Evolutionary conservation across 2,888 invertebrate species (phyloP), one percentile per base, ranked within the genome.

Genomic region (Meta bourneti): DNA sequence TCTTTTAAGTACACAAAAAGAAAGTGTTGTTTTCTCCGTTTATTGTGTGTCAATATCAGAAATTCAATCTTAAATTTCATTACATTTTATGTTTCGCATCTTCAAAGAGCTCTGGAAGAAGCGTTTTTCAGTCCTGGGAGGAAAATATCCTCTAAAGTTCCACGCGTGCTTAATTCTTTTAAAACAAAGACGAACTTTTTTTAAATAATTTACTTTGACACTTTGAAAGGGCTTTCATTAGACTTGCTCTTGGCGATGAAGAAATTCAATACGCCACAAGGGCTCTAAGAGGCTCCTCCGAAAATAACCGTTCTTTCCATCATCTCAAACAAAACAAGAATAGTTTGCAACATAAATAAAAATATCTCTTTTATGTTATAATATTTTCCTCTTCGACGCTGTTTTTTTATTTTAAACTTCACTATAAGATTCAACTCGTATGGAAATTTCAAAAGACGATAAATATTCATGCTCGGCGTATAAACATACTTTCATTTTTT

Each of bases 151-250:
- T 61, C 61, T 61, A 61, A 16, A 16, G 61, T 61, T 61, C 16
- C 9, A 34, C 1, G 34, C 34, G 34, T 16, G 61, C 61, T 61
- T 61, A 61, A 61, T 61, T 52, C 51, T 52, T 52, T n/a, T 8
- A 7, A n/a, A 77, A 49, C 48, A 51, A 77, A 77, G 8, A 19
- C 77, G 9, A 51, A 13, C 48, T n/a, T 77, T 77, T 77, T 77
- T n/a, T 49, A 49, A 77, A 77, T 51, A 77, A 77, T 77, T 77
- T 7, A 8, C n/a, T 8, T 8, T 77, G 77, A 51, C 77, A 51
- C 77, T 77, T 77, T 77, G 13, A 77, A 51, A 77, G n/a, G 49
- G 49, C n/a, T 77, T 77, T 74, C 48, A 74, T 19, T n/a, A 20
- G 61, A 16, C 51, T 49, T 51, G 51, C 51, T 77, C 16, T n/a